Base-by-base conservation (phyloP, 2,113 vertebrate genomes). In the Nesogale talazaci region DNA sequence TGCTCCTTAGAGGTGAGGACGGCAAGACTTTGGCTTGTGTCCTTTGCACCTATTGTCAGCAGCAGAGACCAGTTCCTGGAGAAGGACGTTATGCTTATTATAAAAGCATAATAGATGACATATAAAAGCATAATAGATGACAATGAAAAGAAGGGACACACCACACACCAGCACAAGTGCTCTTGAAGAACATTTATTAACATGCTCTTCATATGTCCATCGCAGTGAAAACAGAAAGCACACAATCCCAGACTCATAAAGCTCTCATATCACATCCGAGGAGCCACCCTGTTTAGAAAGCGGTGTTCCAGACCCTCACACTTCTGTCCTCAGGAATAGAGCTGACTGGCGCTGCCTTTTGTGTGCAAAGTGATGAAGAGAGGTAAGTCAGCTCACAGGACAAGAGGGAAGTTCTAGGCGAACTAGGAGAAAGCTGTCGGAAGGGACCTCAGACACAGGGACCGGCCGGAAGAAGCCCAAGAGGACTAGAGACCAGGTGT, bases 401-500 rank as follows among this genome's bases (percentile, higher is more conserved):
- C 16, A 20, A 34, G 38, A n/a, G n/a, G 5, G 1, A 6, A 1
- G 10, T 22, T 22, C 14, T 7, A n/a, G 11, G 22, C 12, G 22
- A 6, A 52, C 46, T 52, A 11, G 38, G 9, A 1, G 57, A 78
- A 63, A 52, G 34, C 61, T 76, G 31, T 12, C 29, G 63, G 19
- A 76, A 34, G 72, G n/a, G 42, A 31, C 20, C 56, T 29, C 16
- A 6, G 40, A 6, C 36, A 25, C 38, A 63, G 75, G 17, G 15
- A 25, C 15, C 5, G 0, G 63, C 63, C 25, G 29, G 27, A 22
- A 9, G 4, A 3, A 16, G 19, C 3, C 0, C 10, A 23, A 36
- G 29, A 72, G 23, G 36, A 27, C 52, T 14, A 5, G 25, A 57
- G 12, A 36, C 0, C 0, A 2, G 0, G 2, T 1, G 6, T 40